phyloP scores from a whole-genome alignment of 2,113 vertebrate genomes.

The Nothobranchius kuhntae region DNA sequence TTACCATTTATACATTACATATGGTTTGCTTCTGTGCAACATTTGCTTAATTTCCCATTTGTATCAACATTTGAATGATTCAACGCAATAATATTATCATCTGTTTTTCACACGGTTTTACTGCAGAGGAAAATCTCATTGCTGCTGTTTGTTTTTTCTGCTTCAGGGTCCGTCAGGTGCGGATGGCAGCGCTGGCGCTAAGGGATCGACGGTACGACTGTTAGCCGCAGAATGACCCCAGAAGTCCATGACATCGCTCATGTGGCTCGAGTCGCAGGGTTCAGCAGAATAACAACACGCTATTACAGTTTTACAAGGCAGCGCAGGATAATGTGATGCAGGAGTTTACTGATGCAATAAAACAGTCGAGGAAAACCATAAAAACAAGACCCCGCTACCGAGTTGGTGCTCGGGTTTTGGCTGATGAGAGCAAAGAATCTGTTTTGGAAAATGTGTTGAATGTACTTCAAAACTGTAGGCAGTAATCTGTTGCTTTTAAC shows the following conservation, averaged over 20 bases:
- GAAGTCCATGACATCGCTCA: constrained; percentile 24
- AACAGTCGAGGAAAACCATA: constrained; percentile 6
- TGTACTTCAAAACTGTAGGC: no score
- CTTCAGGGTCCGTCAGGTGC: constrained; percentile 80
- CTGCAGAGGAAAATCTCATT: constrained; percentile 5
- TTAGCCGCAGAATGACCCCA: constrained; percentile 12
- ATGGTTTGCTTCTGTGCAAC: background rate
- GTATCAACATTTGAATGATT: background rate
- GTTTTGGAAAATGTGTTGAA: no score
- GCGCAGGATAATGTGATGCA: constrained; percentile 6
- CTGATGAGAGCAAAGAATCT: no score
- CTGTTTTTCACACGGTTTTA: background rate
- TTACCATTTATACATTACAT: background rate
- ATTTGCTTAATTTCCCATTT: background rate
- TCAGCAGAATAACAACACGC: constrained; percentile 34
- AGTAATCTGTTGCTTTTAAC: no score
- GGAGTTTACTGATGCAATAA: constrained; percentile 18
- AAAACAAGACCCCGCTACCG: constrained; percentile 10
- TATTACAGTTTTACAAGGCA: constrained; percentile 44
- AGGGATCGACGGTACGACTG: constrained; percentile 77
- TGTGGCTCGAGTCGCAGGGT: background rate
- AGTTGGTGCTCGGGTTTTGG: background rate
- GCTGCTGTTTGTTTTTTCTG: constrained; percentile 23
- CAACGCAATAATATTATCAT: background rate
- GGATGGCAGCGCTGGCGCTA: constrained; percentile 73